phyloP scores from a whole-genome alignment of 2,888 invertebrate genomes.

The Parochlus steinenii region DNA sequence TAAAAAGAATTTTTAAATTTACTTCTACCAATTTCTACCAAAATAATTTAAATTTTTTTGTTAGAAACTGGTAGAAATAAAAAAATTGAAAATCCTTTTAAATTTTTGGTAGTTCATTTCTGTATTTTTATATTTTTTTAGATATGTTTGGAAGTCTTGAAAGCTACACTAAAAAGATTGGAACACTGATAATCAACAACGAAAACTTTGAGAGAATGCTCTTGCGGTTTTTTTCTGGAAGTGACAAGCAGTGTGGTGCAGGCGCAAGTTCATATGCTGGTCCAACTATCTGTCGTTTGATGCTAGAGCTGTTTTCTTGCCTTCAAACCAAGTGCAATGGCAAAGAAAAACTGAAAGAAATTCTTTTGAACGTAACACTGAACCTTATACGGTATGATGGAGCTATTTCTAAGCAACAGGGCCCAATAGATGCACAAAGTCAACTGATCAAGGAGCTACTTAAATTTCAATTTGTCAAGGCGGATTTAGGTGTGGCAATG shows the following conservation, averaged over 20 bases:
- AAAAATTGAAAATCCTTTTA: too few species aligned
- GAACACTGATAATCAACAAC: constrained; percentile 41
- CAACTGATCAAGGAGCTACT: constrained; percentile 49
- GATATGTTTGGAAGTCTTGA: neutral
- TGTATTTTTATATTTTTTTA: constrained; percentile 2
- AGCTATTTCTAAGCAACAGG: constrained; percentile 42
- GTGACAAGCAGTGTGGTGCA: constrained; percentile 32
- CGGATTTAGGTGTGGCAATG: constrained; percentile 52
- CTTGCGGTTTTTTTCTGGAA: constrained; percentile 44
- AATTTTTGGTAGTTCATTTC: too few species aligned
- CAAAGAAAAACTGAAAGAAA: constrained; percentile 36
- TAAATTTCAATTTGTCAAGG: constrained; percentile 41
- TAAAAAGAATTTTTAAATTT: too few species aligned
- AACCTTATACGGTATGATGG: constrained; percentile 53
- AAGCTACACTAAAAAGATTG: constrained; percentile 24
- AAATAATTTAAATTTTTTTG: too few species aligned
- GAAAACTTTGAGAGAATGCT: constrained; percentile 46
- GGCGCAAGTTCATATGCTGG: constrained; percentile 44
- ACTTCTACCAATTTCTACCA: too few species aligned
- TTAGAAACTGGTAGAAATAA: too few species aligned
- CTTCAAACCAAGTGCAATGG: constrained; percentile 44
- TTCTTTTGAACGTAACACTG: constrained; percentile 51
- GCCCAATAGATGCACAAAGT: constrained; percentile 59
- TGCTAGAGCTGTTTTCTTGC: constrained; percentile 53
- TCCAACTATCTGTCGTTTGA: constrained; percentile 54